Evolutionary conservation across 2,888 invertebrate genomes (phyloP), one percentile per base, ranked within the genome.

Genomic region (Anagyrus pseudococci): DNA sequence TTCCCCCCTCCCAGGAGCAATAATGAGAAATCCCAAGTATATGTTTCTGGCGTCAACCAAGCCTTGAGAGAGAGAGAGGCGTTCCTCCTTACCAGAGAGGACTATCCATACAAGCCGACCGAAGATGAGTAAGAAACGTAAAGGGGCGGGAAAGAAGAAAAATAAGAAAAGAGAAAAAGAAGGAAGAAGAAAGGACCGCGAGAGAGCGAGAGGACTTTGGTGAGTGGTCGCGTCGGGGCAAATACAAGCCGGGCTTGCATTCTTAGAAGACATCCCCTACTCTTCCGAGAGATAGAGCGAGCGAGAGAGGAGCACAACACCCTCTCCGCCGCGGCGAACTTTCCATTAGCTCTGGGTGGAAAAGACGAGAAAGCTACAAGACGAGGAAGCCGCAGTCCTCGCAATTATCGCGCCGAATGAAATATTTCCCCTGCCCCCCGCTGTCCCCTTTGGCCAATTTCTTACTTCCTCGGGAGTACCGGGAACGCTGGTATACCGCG

Each of bases 381-480:
- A 53, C 41, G 37, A 29, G 44, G n/a, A 25, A 46, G 29, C 49
- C 49, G 40, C 52, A 64, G 54, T 2, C 61, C n/a, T n/a, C 48
- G 58, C 65, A 65, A 65, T 65, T 65, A 62, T 65, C 58, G 50
- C 58, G 20, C 40, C 61, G 65, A 58, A 65, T 65, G 61, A 65
- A 62, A 65, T 50, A 61, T 61, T 62, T 65, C 50, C 55, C 48
- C 54, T 46, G 43, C 29, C 47, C 22, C 33, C 15, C 23, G 17
- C 49, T 26, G 8, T 44, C 47, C 50, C 58, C 46, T 40, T 57
- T 43, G 64, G 49, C 58, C 55, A 62, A 65, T 65, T 65, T 65
- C 65, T 65, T 65, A 61, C 55, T 65, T 61, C 58, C 59, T 49
- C 53, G 13, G 2, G n/a, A 19, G 41, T 65, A 65, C 65, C 65